Conservation (phyloP, 2,113 vertebrate genomes). For the Numida meleagris region DNA sequence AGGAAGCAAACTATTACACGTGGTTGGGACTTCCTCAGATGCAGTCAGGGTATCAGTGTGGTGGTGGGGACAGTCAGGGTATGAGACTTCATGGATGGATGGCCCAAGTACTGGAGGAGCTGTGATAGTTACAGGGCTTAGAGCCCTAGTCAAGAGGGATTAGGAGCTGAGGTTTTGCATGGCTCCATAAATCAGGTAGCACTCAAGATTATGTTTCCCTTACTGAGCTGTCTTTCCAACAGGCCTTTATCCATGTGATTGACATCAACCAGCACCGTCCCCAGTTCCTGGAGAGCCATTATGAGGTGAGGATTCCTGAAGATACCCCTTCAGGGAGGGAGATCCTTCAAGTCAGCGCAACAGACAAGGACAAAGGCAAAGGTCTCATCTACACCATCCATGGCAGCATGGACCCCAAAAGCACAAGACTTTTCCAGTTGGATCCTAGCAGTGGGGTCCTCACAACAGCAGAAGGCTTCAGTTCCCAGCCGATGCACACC, state of each 20-base stretch:
- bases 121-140: neutral
- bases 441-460: constrained; percentile 89
- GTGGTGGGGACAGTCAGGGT: neutral
- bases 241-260: constrained; percentile 91
- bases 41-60: neutral
- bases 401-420: constrained; percentile 84
- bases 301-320: constrained; percentile 86
- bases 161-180: neutral
- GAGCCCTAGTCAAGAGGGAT: fast-evolving
- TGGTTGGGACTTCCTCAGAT: constrained; percentile 14
- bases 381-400: constrained; percentile 91
- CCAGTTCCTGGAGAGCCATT: constrained; percentile 84
- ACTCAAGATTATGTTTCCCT: neutral
- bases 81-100: fast-evolving
- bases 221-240: neutral
- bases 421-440: constrained; percentile 87
- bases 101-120: neutral
- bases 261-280: constrained; percentile 92
- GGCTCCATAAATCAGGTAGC: neutral
- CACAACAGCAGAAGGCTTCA: constrained; percentile 84
- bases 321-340: constrained; percentile 87
- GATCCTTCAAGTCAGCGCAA: constrained; percentile 87
- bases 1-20: constrained; percentile 49
- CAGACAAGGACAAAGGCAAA: constrained; percentile 87
- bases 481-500: constrained; percentile 81